These are phyloP conservation scores for Paraplagusia blochii DNA, from an alignment of 2,113 vertebrate species.

Conservation along the genomic window DNA sequence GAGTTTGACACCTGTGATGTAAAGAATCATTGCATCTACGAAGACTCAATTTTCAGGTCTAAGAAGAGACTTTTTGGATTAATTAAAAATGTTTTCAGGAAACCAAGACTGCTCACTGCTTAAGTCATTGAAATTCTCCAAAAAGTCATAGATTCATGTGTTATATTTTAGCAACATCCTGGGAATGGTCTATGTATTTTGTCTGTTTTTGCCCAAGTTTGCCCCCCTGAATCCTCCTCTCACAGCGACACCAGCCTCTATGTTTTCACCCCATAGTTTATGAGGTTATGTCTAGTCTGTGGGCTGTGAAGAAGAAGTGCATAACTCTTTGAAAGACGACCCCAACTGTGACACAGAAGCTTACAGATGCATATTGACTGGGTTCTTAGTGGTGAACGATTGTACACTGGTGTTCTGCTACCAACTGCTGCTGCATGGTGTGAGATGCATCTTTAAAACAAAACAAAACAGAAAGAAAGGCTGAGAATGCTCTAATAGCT, in stretches of 20 bases:
- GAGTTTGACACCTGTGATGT: no score
- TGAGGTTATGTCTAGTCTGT: slow-evolving; percentile 10
- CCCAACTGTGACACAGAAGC: not conserved
- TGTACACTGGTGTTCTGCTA: slow-evolving; percentile 56
- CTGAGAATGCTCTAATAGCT: not conserved
- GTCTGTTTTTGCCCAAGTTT: no score
- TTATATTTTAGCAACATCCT: no score
- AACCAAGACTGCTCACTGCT: no score
- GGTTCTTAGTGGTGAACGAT: slow-evolving; percentile 8
- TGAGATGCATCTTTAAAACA: slow-evolving; percentile 42
- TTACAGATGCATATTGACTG: slow-evolving; percentile 3
- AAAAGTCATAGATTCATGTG: no score
- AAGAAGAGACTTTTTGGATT: no score
- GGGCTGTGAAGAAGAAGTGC: slow-evolving; percentile 26
- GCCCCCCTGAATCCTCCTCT: not conserved
- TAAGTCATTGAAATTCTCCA: no score
- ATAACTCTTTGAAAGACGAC: slow-evolving; percentile 9
- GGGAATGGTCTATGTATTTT: no score
- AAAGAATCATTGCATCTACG: no score
- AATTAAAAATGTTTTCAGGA: no score
- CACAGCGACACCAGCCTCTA: not conserved
- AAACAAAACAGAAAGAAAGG: slow-evolving; percentile 2
- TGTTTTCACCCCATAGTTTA: slow-evolving; percentile 19
- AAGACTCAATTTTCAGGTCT: no score
- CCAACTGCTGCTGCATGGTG: slow-evolving; percentile 60